Conservation (phyloP, 2,113 vertebrate species). For the Fukomys damarensis region DNA sequence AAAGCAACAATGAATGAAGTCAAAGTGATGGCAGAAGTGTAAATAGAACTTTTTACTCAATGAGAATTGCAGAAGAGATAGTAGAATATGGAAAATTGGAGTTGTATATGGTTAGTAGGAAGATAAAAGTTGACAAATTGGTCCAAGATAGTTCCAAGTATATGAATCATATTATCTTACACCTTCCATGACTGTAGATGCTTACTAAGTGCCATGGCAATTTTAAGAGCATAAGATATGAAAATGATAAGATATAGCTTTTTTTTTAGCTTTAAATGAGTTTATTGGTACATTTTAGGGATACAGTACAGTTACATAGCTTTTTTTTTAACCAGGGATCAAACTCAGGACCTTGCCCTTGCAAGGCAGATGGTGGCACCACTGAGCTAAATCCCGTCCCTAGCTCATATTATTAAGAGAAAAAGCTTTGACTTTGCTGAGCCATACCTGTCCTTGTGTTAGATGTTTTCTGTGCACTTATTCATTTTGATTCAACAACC, state of each 20-base stretch:
- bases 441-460: neutral
- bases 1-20: neutral
- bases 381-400: too few species aligned
- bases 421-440: neutral
- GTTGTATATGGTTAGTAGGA: neutral
- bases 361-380: too few species aligned
- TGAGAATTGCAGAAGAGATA: neutral
- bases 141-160: neutral
- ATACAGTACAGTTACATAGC: too few species aligned
- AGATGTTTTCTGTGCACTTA: neutral
- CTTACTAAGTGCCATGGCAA: neutral
- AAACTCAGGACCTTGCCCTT: too few species aligned
- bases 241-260: neutral
- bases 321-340: too few species aligned
- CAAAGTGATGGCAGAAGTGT: too few species aligned
- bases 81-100: neutral
- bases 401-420: neutral
- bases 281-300: too few species aligned
- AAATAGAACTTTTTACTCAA: neutral
- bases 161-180: neutral
- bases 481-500: neutral
- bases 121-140: neutral
- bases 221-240: neutral
- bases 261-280: too few species aligned
- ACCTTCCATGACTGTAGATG: neutral